Percentiles rank a stretch among this genome's conserved stretches.
These are phyloP conservation scores for Spisula solida DNA, from an alignment of 2,888 invertebrate genomes.

Conservation along the genomic window DNA sequence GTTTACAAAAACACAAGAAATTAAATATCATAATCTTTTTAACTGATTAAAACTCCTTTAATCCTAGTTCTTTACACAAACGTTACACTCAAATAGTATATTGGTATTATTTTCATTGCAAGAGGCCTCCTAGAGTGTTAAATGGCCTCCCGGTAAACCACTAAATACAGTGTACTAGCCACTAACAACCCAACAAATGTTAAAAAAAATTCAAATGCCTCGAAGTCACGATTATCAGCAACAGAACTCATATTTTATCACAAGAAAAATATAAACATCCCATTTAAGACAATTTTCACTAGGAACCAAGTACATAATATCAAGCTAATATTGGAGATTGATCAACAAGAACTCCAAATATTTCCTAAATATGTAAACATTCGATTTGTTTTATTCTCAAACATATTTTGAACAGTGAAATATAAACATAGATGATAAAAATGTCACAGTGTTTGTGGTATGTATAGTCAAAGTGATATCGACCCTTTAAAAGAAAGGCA, in stretches of 20 bases:
- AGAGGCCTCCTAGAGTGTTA: background rate
- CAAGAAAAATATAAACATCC: constrained; percentile 27
- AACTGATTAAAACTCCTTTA: constrained; percentile 6
- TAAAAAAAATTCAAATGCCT: background rate
- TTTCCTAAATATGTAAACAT: constrained; percentile 3
- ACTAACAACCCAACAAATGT: background rate
- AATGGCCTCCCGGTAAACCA: background rate
- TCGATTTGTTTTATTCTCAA: background rate
- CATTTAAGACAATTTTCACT: constrained; percentile 38
- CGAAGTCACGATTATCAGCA: constrained; percentile 3
- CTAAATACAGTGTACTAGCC: background rate
- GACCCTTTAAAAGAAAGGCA: too few relatives aligned
- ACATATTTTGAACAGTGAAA: background rate
- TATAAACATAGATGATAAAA: too few relatives aligned
- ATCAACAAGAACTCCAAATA: background rate
- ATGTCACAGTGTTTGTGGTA: too few relatives aligned
- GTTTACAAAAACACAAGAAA: constrained; percentile 21
- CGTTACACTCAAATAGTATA: background rate
- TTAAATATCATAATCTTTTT: constrained; percentile 16
- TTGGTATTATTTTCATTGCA: constrained; percentile 14
- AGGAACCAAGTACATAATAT: background rate
- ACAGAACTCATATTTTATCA: constrained; percentile 21
- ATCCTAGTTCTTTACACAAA: constrained; percentile 15
- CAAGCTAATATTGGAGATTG: background rate
- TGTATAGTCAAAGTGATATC: too few relatives aligned